Evolutionary conservation across 2,888 invertebrate genomes (phyloP), one percentile per base, ranked within the genome.

Genomic region (Metallyticus violacea): DNA sequence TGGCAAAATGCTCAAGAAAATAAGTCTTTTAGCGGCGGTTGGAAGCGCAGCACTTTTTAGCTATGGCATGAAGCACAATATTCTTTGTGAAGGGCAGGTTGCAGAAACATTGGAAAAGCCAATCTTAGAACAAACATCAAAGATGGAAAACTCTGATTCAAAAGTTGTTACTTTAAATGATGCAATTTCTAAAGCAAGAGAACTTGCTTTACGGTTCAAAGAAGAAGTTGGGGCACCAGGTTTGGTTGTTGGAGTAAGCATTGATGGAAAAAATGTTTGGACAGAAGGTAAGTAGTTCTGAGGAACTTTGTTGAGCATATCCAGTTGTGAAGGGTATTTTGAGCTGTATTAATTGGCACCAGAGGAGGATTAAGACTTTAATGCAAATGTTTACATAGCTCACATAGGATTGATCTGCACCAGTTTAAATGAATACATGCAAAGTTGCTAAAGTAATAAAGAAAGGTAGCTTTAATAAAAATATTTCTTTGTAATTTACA

Each of bases 231-330:
- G 91, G 22, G 88, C 89, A 25, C 93, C 93, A 79, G 93, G 93
- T 4, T 85, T 93, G 9, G 90, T 91, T 27, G 89, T 93, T 22
- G 92, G 91, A 15, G 93, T 93, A 2, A 91, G 91, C 81, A 90
- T 93, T 15, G 91, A 93, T 90, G 93, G 93, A 6, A 88, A 91
- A 88, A 89, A 89, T n/a, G 90, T 92, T 4, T 93, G 93, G 92
- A 89, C 89, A 87, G 91, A 92, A 90, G 93, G 93, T 92, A 87
- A 85, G 78, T 1, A n/a, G 2, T 22, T 25, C n/a, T n/a, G n/a
- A n/a, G n/a, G n/a, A n/a, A n/a, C n/a, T n/a, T n/a, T n/a, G n/a
- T n/a, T n/a, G n/a, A n/a, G n/a, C n/a, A n/a, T n/a, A n/a, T n/a
- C n/a, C n/a, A n/a, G n/a, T n/a, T n/a, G n/a, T n/a, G n/a, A n/a